A percentile compares a stretch with the other conserved stretches of the same genome.
Conservation (phyloP, 1,140 invertebrate species). For the Dreissena polymorpha region DNA sequence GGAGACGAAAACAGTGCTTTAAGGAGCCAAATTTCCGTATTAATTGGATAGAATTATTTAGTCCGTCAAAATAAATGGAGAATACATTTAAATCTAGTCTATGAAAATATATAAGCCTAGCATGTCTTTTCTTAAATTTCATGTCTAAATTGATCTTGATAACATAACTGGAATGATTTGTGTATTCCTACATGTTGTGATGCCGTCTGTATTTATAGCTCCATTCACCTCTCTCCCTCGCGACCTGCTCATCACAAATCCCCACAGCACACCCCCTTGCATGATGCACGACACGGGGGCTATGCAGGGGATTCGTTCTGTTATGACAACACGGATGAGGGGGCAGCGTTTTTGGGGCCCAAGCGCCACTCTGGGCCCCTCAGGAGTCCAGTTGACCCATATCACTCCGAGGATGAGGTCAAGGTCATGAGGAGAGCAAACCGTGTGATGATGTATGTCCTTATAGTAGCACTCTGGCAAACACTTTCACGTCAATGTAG, state of each 20-base stretch:
- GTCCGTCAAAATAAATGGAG: too few species aligned
- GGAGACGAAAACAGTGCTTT: too few species aligned
- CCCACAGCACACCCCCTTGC: constrained; percentile 47
- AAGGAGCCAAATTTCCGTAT: too few species aligned
- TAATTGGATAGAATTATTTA: too few species aligned
- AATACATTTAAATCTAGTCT: too few species aligned
- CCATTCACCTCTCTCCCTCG: constrained; percentile 7
- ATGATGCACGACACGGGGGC: constrained; percentile 35
- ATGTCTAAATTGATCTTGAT: too few species aligned
- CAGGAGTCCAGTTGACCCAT: constrained; percentile 53
- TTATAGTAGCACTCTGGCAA: too few species aligned
- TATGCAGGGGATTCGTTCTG: constrained; percentile 6
- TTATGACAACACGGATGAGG: constrained; percentile 25
- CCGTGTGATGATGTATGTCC: constrained; percentile 62
- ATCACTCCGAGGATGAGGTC: constrained; percentile 58
- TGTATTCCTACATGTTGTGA: constrained; percentile 9
- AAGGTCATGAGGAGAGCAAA: constrained; percentile 57
- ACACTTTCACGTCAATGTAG: too few species aligned
- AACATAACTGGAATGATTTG: too few species aligned
- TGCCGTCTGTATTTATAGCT: constrained; percentile 42
- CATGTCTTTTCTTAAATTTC: too few species aligned
- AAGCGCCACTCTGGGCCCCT: constrained; percentile 10
- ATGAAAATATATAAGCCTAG: too few species aligned
- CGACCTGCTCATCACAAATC: constrained; percentile 9
- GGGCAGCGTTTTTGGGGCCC: constrained; percentile 50